These are phyloP conservation scores for Turritopsis rubra DNA, from an alignment of 30 jellyfish, hydroid and myxozoan genomes.

Conservation along the genomic window DNA sequence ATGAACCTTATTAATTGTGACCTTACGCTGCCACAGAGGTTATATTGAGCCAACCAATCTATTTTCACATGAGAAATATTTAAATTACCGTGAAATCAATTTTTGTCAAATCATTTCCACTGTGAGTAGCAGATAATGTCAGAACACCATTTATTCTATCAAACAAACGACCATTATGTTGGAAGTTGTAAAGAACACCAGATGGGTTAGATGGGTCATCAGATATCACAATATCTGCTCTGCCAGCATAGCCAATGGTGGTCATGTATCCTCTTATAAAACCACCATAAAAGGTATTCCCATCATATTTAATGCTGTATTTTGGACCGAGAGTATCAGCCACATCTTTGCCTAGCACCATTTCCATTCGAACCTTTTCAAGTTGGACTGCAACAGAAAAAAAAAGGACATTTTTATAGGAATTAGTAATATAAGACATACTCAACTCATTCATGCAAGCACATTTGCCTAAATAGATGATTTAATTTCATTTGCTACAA, in stretches of 20 bases:
- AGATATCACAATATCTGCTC: neutral
- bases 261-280: neutral
- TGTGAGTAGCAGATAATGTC: neutral
- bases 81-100: neutral
- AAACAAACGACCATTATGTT: neutral
- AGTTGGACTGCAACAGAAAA: neutral
- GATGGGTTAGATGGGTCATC: neutral
- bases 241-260: constrained; percentile 2
- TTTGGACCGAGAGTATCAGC: constrained; percentile 8
- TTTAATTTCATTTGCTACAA: no score
- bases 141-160: neutral
- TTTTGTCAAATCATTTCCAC: neutral
- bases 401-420: no score
- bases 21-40: no score
- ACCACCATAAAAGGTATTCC: neutral
- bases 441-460: no score
- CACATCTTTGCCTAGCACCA: neutral
- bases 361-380: neutral
- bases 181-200: neutral
- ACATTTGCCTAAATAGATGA: no score
- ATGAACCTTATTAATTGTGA: no score
- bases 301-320: neutral
- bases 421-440: no score
- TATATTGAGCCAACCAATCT: no score
- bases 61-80: no score